phyloP scores from a whole-genome alignment of 92 coral and sea anemone species.

The Zoanthus solanderi region DNA sequence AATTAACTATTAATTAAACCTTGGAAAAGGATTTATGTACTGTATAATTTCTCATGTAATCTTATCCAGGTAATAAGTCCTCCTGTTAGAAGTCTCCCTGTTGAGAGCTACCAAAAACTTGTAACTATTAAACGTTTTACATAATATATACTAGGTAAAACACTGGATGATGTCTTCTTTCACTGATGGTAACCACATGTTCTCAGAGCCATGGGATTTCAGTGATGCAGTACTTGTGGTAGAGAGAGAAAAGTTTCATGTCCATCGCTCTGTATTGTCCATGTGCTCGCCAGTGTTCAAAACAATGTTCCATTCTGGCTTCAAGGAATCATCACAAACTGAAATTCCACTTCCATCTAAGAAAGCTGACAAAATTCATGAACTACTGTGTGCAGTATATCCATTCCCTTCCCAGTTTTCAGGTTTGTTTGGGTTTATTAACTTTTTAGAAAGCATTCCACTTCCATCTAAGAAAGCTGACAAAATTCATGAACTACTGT shows the following conservation, averaged over 20 bases:
- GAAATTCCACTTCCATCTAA: slow-evolving; percentile 81
- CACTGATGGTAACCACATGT: slow-evolving; percentile 21
- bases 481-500: slow-evolving; percentile 72
- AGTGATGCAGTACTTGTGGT: slow-evolving; percentile 74
- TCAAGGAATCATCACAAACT: slow-evolving; percentile 70
- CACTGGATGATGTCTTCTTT: slow-evolving; percentile 29
- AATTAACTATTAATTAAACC: no score
- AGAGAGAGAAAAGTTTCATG: slow-evolving; percentile 74
- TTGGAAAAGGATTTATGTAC: no score
- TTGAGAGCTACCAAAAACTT: not conserved
- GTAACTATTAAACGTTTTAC: not conserved
- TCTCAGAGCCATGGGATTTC: slow-evolving; percentile 81
- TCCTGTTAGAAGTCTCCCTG: no score
- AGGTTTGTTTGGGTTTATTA: slow-evolving; percentile 47
- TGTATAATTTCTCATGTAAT: no score
- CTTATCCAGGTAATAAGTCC: no score
- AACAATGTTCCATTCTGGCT: slow-evolving; percentile 79
- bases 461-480: slow-evolving; percentile 78
- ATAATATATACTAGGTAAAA: not conserved
- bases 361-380: slow-evolving; percentile 75
- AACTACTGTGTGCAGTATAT: slow-evolving; percentile 74
- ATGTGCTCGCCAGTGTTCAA: slow-evolving; percentile 83
- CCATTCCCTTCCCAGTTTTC: slow-evolving; percentile 79
- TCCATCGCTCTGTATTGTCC: slow-evolving; percentile 71
- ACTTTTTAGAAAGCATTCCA: slow-evolving; percentile 38